These are phyloP conservation scores for Bagarius yarrelli DNA, from an alignment of 2,113 vertebrate genomes.

Conservation along the genomic window DNA sequence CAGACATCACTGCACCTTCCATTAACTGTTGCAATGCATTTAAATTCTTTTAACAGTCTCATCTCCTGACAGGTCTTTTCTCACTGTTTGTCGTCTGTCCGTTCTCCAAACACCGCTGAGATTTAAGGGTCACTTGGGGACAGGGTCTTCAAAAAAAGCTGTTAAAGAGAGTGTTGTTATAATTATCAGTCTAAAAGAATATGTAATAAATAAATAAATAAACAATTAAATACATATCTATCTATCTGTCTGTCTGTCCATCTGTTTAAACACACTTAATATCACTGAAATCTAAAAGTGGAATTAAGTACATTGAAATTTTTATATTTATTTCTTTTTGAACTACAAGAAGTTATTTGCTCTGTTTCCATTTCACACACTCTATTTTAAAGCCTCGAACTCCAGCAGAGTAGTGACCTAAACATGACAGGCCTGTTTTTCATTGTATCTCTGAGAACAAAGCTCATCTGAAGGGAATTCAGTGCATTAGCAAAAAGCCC, in stretches of 20 bases:
- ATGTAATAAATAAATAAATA: not conserved
- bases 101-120: not conserved
- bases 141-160: conserved; percentile 74
- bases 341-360: not conserved
- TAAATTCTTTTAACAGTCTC: not conserved
- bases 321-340: not conserved
- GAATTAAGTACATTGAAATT: not conserved
- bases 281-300: not conserved
- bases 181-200: conserved; percentile 4
- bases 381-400: not conserved
- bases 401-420: not conserved
- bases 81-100: not conserved
- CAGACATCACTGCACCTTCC: conserved; percentile 4
- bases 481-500: conserved; percentile 25
- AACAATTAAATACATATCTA: not conserved
- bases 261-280: not conserved
- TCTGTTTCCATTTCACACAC: not conserved
- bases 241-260: not conserved
- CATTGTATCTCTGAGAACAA: conserved; percentile 24
- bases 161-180: conserved; percentile 30
- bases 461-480: conserved; percentile 38
- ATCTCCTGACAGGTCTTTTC: not conserved
- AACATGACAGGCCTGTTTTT: conserved; percentile 34
- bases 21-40: not conserved
- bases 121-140: conserved; percentile 61